phyloP scores from a whole-genome alignment of 1,140 invertebrate genomes.

The Patella vulgata region DNA sequence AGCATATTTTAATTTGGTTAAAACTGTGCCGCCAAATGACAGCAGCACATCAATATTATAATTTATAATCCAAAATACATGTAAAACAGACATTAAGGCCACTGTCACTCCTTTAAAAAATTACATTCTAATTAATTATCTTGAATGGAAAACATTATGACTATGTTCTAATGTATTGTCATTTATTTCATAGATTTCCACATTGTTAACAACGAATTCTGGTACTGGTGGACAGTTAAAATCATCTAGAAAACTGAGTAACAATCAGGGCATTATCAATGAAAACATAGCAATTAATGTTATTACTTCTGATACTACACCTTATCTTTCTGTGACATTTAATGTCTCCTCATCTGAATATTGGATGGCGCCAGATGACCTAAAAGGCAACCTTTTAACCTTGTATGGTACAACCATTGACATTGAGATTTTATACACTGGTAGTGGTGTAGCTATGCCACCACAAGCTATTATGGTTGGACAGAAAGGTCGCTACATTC shows the following conservation, averaged over 20 bases:
- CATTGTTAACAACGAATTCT: neutral
- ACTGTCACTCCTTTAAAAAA: no score
- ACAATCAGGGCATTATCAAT: neutral
- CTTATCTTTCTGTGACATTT: neutral
- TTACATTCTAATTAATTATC: no score
- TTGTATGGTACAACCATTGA: conserved; percentile 8
- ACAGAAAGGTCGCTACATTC: neutral
- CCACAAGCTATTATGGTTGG: conserved; percentile 8
- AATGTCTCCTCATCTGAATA: neutral
- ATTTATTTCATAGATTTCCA: no score
- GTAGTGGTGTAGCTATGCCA: neutral
- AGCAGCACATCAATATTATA: no score
- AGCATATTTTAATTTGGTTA: no score
- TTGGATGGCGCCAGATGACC: neutral
- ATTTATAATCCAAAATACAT: no score
- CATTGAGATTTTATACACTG: neutral
- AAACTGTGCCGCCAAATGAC: no score
- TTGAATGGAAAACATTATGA: no score
- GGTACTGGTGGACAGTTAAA: neutral
- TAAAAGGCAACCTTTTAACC: neutral
- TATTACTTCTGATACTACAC: neutral
- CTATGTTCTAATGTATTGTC: no score
- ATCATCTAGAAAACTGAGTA: neutral
- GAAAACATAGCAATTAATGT: neutral
- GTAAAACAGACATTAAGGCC: no score